A percentile compares a stretch with the other conserved stretches of the same genome.
These are phyloP conservation scores for Drosophila subquinaria DNA, from an alignment of 2,888 invertebrate species.

Conservation along the genomic window DNA sequence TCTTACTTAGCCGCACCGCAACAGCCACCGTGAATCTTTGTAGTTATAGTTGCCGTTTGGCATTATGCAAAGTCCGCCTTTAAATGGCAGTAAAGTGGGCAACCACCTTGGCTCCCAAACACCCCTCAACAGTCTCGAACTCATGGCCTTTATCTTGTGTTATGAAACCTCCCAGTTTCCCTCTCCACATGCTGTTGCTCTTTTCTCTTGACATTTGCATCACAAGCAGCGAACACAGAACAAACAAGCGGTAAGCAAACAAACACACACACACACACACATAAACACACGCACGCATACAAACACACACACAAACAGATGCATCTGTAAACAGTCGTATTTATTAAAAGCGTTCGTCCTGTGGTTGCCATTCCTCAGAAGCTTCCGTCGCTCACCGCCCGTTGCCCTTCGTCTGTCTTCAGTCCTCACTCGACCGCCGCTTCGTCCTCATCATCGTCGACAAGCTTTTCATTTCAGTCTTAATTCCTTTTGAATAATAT, in stretches of 20 bases:
- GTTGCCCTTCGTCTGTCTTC: neutral
- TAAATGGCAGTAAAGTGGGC: slow-evolving; percentile 38
- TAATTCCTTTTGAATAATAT: slow-evolving; percentile 82
- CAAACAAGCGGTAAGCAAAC: slow-evolving; percentile 53
- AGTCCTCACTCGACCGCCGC: neutral
- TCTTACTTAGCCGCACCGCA: slow-evolving; percentile 56
- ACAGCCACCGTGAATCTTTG: slow-evolving; percentile 56
- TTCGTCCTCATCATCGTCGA: slow-evolving; percentile 52
- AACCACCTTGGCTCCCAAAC: slow-evolving; percentile 20
- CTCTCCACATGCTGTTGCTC: slow-evolving; percentile 52
- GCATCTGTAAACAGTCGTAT: slow-evolving; percentile 63
- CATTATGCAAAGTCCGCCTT: slow-evolving; percentile 45
- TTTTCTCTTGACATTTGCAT: slow-evolving; percentile 73
- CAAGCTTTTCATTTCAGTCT: slow-evolving; percentile 77
- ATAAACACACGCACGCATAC: too few species aligned
- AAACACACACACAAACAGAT: slow-evolving; percentile 13
- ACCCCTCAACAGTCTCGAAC: neutral
- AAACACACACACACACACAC: slow-evolving; percentile 10
- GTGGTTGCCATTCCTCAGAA: slow-evolving; percentile 58
- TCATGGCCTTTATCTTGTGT: slow-evolving; percentile 7
- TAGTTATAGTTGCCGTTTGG: slow-evolving; percentile 51
- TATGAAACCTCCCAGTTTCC: slow-evolving; percentile 1
- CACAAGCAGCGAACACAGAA: slow-evolving; percentile 62
- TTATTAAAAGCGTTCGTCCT: slow-evolving; percentile 73
- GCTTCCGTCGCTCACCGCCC: slow-evolving; percentile 9